Base-by-base conservation (phyloP, 2,797 vertebrate species). In the Hephaestus fuliginosus region DNA sequence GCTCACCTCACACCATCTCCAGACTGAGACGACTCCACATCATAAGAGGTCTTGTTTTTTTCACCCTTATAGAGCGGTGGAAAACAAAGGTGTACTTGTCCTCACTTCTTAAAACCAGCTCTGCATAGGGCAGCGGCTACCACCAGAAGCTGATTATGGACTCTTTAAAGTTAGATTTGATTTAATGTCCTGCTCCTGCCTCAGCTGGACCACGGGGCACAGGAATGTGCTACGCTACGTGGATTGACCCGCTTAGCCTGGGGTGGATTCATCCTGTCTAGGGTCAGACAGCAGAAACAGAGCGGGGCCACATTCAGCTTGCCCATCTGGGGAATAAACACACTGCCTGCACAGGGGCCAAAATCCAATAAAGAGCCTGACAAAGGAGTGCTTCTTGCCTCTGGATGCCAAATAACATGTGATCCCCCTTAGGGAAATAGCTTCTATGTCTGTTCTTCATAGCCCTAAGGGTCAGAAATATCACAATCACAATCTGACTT, bases 281-380 rank as follows among this genome's bases (percentile, higher is more conserved):
- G 46, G 71, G 74, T 77, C 86, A 74, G 85, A 80, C 80, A 83
- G 81, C 70, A 83, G 76, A 66, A 84, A 85, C 79, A 80, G 76
- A 91, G 90, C 55, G 12, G 75, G 79, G 86, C 83, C 67, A 81
- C 81, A 89, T 88, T 90, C 70, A 36, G 75, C 81, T 70, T 39
- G 76, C 55, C 85, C 80, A 83, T 88, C 74, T 84, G 74, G 76
- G 81, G 91, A 81, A 88, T 86, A 86, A 89, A 90, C 81, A 84
- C 72, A 49, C 64, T 20, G 85, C 74, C 85, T 75, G 85, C 74
- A 69, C 70, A 53, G 86, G 81, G 85, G 82, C 85, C 78, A 74
- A 92, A 95, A 95, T 95, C 89, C 91, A 96, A 95, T 95, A 95
- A 96, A 91, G 90, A 62, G 75, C 51, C 70, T 86, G 89, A 96